Percentiles rank a stretch among this genome's conserved stretches.
phyloP scores from a whole-genome alignment of 2,113 vertebrate species.

The Nycticebus coucang region DNA sequence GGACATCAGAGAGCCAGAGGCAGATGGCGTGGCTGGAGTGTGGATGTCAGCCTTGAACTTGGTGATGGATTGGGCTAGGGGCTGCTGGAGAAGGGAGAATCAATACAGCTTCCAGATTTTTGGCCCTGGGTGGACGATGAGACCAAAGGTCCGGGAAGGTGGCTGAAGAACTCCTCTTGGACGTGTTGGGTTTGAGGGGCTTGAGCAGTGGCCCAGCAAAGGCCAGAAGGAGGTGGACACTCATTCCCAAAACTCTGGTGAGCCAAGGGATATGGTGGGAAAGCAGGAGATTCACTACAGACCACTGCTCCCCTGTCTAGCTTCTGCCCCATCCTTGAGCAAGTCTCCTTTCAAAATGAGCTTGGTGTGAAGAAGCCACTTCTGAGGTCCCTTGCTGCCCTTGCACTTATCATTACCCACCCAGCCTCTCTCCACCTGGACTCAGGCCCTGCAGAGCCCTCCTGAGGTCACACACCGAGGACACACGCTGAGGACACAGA shows the following conservation, averaged over 20 bases:
- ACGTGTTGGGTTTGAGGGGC: background rate
- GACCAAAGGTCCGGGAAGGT: background rate
- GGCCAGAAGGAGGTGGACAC: background rate
- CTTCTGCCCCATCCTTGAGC: background rate
- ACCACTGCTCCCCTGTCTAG: background rate
- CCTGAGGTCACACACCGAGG: background rate
- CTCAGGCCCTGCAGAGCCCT: background rate
- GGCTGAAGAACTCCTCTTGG: background rate
- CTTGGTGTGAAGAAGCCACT: background rate
- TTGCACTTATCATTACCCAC: background rate
- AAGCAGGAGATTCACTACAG: background rate
- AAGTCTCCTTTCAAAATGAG: background rate
- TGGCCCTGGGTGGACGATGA: background rate
- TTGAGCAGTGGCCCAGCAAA: no score
- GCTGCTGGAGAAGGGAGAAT: background rate
- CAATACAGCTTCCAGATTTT: background rate
- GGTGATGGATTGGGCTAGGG: background rate
- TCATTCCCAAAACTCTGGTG: background rate
- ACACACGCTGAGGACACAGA: background rate
- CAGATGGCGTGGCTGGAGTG: rapidly evolving
- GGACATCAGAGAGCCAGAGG: background rate
- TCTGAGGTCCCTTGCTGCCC: background rate
- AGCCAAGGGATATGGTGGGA: background rate
- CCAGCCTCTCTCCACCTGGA: background rate
- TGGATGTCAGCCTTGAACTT: background rate